Evolutionary conservation across 2,797 vertebrate genomes (phyloP).

Genomic region (Microctenopoma stevenorrisi): DNA sequence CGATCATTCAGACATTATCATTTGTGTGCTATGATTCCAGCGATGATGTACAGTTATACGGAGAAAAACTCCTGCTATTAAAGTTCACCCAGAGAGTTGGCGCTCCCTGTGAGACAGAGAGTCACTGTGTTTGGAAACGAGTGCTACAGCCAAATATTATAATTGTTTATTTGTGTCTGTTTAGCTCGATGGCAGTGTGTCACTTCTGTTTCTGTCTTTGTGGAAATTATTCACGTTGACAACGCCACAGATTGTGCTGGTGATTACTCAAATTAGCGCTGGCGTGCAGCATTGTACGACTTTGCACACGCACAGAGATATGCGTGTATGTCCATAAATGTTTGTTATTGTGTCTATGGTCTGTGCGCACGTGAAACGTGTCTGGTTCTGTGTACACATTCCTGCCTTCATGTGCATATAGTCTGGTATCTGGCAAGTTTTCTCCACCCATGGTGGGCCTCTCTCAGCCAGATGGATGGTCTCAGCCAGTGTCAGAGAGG

Average conservation of each 20-base stretch:
- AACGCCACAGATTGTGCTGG: conserved; percentile 58
- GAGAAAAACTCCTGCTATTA: conserved; percentile 33
- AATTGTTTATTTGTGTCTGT: conserved; percentile 75
- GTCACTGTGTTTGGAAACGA: conserved; percentile 53
- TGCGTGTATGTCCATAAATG: conserved; percentile 30
- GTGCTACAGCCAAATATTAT: conserved; percentile 50
- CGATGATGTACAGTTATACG: conserved; percentile 47
- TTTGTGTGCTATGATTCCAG: conserved; percentile 26
- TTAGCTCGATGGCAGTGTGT: conserved; percentile 62
- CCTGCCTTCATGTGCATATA: conserved; percentile 47
- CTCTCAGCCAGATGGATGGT: conserved; percentile 81
- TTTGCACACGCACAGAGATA: conserved; percentile 10
- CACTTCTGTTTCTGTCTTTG: conserved; percentile 63
- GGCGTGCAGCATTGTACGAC: conserved; percentile 18
- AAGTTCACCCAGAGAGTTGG: conserved; percentile 2
- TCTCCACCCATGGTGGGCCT: conserved; percentile 75
- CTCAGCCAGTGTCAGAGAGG: conserved; percentile 80
- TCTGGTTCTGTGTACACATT: conserved; percentile 39
- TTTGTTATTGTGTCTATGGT: conserved; percentile 30
- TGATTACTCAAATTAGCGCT: conserved; percentile 63
- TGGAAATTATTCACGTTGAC: conserved; percentile 69
- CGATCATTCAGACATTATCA: conserved; percentile 34
- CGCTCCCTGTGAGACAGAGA: conserved; percentile 30
- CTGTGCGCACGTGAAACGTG: conserved; percentile 31
- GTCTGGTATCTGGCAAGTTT: conserved; percentile 61